Evolutionary conservation across 1,140 invertebrate genomes (phyloP).

Genomic region (Eurosta solidaginis): DNA sequence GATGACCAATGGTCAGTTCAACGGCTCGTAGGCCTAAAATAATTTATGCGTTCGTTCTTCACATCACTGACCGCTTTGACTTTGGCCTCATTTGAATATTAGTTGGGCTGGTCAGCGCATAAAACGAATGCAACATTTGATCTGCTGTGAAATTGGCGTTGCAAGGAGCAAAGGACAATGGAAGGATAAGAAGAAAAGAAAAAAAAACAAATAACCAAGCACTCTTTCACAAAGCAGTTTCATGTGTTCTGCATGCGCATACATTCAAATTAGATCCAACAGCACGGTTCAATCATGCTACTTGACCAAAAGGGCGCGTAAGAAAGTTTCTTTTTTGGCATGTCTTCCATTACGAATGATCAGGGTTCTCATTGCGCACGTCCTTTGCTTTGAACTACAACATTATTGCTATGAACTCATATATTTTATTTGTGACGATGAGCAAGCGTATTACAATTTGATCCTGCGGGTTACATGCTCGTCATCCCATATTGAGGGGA

Average conservation of each 20-base stretch:
- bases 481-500: background rate
- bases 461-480: background rate
- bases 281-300: too few relatives aligned
- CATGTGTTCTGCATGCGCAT: too few relatives aligned
- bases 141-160: conserved; percentile 28
- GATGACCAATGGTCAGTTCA: background rate
- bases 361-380: background rate
- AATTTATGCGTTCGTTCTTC: background rate
- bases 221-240: conserved; percentile 22
- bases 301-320: background rate
- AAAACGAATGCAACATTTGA: conserved; percentile 24
- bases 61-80: background rate
- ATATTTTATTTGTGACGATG: conserved; percentile 32
- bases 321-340: background rate
- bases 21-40: background rate
- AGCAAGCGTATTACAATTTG: conserved; percentile 32
- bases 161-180: background rate
- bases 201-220: background rate
- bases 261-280: too few relatives aligned
- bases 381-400: conserved; percentile 14
- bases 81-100: conserved; percentile 35
- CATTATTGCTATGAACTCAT: conserved; percentile 34
- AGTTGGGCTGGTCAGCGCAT: conserved; percentile 29
- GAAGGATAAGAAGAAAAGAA: background rate
- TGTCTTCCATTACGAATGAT: background rate